These are phyloP conservation scores for Lagorchestes hirsutus DNA, from an alignment of 2,797 vertebrate species.

Conservation along the genomic window DNA sequence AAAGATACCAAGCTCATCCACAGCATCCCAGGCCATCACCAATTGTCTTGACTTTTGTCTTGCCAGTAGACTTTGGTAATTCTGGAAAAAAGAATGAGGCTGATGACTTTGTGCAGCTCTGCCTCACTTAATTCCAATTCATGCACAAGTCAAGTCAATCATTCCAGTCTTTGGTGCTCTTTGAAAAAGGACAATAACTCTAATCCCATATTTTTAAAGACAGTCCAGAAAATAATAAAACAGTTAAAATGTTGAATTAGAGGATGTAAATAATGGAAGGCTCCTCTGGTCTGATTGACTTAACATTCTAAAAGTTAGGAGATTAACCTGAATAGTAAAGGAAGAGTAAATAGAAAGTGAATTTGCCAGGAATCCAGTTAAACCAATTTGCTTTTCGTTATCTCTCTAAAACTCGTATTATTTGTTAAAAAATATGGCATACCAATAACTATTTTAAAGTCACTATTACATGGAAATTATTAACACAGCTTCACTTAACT, in stretches of 20 bases:
- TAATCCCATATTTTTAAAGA: background rate
- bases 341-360: background rate
- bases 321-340: background rate
- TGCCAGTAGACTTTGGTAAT: too few species aligned
- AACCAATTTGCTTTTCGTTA: background rate
- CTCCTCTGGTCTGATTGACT: background rate
- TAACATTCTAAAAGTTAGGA: background rate
- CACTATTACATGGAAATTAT: background rate
- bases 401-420: background rate
- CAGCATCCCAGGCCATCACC: too few species aligned
- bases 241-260: background rate
- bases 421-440: background rate
- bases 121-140: too few species aligned
- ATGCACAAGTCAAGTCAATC: too few species aligned
- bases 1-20: too few species aligned
- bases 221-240: background rate
- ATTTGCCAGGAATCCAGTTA: background rate
- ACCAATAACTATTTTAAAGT: background rate
- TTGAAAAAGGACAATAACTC: too few species aligned
- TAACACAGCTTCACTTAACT: background rate
- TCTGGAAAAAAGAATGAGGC: too few species aligned
- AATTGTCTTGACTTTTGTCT: too few species aligned
- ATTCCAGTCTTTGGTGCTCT: too few species aligned
- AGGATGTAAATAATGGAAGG: background rate
- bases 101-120: too few species aligned